Conservation (phyloP, 2,888 invertebrate species). For the Saturnia japonica region DNA sequence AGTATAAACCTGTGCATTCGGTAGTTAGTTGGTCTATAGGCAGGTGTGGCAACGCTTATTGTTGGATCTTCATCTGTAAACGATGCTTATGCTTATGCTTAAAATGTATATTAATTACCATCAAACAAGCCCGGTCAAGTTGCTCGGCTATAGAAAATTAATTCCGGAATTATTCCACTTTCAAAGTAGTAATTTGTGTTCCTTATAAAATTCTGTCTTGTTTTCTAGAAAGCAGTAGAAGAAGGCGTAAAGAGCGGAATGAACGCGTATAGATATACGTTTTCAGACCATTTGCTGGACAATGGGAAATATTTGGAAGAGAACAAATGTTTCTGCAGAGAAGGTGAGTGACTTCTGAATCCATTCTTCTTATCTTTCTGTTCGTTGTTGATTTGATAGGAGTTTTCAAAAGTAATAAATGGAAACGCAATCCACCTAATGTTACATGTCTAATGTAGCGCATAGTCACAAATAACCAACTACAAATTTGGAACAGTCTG, state of each 20-base stretch:
- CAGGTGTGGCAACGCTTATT: neutral
- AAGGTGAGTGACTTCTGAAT: slow-evolving; percentile 63
- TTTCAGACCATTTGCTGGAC: slow-evolving; percentile 89
- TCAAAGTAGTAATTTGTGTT: neutral
- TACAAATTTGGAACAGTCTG: too few relatives aligned
- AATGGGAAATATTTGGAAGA: slow-evolving; percentile 87
- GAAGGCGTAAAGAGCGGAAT: slow-evolving; percentile 84
- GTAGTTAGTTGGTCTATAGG: neutral
- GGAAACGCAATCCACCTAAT: too few relatives aligned
- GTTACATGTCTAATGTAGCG: too few relatives aligned
- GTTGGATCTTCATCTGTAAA: neutral
- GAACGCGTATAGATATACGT: slow-evolving; percentile 87
- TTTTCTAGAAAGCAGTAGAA: slow-evolving; percentile 80
- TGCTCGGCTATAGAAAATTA: neutral
- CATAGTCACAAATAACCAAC: too few relatives aligned
- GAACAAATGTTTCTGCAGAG: slow-evolving; percentile 91
- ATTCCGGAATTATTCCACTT: too few relatives aligned
- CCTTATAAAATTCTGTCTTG: neutral
- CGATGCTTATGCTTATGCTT: neutral
- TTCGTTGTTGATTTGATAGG: neutral
- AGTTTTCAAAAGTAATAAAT: too few relatives aligned
- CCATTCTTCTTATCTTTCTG: neutral
- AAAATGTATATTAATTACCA: neutral
- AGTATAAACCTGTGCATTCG: neutral
- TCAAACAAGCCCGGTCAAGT: too few relatives aligned